Conservation (phyloP, 2,797 vertebrate genomes). For the Pseudochirops corinnae region DNA sequence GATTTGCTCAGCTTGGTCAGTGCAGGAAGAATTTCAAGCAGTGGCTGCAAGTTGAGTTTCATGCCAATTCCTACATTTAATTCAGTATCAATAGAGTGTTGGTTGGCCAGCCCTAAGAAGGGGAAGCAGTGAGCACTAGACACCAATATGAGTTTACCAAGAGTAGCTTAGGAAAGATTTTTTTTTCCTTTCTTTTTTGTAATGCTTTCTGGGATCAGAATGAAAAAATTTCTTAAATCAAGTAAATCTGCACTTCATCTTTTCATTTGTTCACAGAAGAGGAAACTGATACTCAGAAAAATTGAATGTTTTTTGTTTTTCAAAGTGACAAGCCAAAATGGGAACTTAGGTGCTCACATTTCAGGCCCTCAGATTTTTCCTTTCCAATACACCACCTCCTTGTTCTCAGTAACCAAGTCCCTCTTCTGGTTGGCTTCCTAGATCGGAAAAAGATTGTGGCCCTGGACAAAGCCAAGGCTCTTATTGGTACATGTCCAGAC, state of each 20-base stretch:
- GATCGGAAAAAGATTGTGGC: conserved; percentile 87
- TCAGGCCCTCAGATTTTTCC: not conserved
- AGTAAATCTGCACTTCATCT: not conserved
- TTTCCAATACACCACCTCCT: not conserved
- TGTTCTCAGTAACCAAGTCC: not conserved
- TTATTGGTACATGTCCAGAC: conserved; percentile 94
- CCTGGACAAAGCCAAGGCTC: conserved; percentile 91
- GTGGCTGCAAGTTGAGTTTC: not conserved
- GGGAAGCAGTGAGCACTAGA: not conserved
- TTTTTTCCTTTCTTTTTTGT: not conserved
- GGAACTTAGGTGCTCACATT: not conserved
- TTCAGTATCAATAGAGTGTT: not conserved
- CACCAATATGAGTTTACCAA: not conserved
- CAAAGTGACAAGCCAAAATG: not conserved
- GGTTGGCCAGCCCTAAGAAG: not conserved
- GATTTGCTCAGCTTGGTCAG: no score
- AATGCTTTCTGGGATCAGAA: not conserved
- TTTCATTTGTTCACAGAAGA: not conserved
- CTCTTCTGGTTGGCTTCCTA: not conserved
- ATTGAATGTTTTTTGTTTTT: not conserved
- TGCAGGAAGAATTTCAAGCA: not conserved
- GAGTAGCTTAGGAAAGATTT: not conserved
- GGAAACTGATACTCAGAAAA: not conserved
- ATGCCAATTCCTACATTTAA: not conserved
- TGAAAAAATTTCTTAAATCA: not conserved